These are phyloP conservation scores for Schizopygopsis pylzovi DNA, from an alignment of 2,797 vertebrate genomes.

Conservation along the genomic window DNA sequence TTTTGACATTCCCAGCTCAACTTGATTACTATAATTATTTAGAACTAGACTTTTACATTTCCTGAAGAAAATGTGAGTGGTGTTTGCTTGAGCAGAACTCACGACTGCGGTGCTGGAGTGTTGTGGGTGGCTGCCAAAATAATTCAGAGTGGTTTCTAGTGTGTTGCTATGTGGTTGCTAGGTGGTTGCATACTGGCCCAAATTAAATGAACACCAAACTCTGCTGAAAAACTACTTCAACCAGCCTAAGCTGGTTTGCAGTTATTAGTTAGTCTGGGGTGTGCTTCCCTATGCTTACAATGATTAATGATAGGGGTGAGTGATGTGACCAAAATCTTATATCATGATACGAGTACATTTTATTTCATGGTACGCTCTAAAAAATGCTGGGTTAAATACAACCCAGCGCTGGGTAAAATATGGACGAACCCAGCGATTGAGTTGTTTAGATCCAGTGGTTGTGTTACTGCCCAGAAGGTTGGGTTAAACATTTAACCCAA, in stretches of 20 bases:
- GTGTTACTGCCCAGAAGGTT: too few species aligned
- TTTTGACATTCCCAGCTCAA: neutral
- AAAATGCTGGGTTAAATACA: too few species aligned
- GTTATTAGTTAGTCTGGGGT: neutral
- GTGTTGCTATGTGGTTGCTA: constrained; percentile 7
- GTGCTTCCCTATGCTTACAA: neutral
- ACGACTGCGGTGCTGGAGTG: neutral
- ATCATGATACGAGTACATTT: neutral
- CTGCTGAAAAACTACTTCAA: neutral
- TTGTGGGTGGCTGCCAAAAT: constrained; percentile 29
- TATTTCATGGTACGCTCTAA: neutral
- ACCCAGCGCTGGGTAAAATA: too few species aligned
- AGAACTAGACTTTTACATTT: constrained; percentile 20
- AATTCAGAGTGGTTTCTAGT: constrained; percentile 6
- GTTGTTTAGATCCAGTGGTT: too few species aligned
- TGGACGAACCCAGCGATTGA: too few species aligned
- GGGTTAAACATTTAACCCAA: too few species aligned
- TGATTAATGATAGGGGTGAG: neutral
- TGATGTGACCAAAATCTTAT: neutral
- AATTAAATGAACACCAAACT: neutral
- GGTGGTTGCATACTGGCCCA: constrained; percentile 8
- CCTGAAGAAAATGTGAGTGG: constrained; percentile 13
- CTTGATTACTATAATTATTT: neutral
- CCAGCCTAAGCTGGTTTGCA: neutral
- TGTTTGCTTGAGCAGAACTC: constrained; percentile 11